Evolutionary conservation across 2,888 invertebrate genomes (phyloP).

Genomic region (Scotopteryx bipunctaria): DNA sequence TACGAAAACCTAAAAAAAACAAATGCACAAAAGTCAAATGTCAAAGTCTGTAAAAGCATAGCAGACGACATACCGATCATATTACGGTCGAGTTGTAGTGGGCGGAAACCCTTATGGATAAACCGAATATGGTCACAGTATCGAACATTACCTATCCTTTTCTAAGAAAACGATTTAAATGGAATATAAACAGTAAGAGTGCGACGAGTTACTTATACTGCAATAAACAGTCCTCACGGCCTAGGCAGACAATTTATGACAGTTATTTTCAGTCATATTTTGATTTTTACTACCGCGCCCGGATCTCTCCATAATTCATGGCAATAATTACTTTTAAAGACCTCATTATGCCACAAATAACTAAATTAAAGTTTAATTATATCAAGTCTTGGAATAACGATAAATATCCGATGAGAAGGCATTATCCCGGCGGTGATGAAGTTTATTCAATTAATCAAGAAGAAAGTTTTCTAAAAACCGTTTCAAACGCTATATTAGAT

Average conservation of each 20-base stretch:
- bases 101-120: too few species aligned
- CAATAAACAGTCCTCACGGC: constrained; percentile 59
- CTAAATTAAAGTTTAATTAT: constrained; percentile 15
- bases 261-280: constrained; percentile 46
- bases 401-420: constrained; percentile 11
- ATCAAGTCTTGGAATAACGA: constrained; percentile 2
- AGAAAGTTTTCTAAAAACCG: constrained; percentile 20
- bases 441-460: constrained; percentile 23
- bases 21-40: too few species aligned
- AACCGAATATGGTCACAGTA: constrained; percentile 7
- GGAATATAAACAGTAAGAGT: constrained; percentile 64
- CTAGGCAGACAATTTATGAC: constrained; percentile 47
- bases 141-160: constrained; percentile 39
- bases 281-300: constrained; percentile 34
- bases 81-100: too few species aligned
- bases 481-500: constrained; percentile 16
- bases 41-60: too few species aligned
- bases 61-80: too few species aligned
- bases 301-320: constrained; percentile 16
- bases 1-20: too few species aligned
- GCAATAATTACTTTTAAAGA: constrained; percentile 15
- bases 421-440: constrained; percentile 18
- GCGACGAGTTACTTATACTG: constrained; percentile 67
- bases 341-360: constrained; percentile 6
- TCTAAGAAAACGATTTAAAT: constrained; percentile 71